Base-by-base conservation (phyloP, 2,888 invertebrate genomes). In the Leptopilina drosophilae region DNA sequence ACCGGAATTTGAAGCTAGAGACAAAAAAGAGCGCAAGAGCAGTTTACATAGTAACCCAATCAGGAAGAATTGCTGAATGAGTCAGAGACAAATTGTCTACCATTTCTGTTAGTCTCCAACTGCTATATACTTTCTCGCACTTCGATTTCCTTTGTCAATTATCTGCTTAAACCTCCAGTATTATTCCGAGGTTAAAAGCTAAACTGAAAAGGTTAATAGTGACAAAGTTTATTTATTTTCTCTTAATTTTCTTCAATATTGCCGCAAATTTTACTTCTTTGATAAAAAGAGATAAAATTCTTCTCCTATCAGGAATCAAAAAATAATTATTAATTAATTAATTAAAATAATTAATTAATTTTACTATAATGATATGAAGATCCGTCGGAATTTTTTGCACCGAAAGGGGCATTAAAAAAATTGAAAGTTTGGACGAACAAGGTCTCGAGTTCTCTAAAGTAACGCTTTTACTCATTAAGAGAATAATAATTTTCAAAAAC, bases 381-480 rank as follows among this genome's bases (percentile, higher is more conserved):
- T 69, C 53, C 33, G 53, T 69, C 1, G 8, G 49, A 49, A 15
- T 49, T 69, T 15, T 69, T 69, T 26, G 53, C 69, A 69, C 33
- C 69, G 56, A 20, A 20, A 33, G 53, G 49, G 53, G 33, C 69
- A 53, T 69, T 49, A 49, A 69, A 69, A 69, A 69, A 69, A 53
- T 69, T 26, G 9, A 69, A 69, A 69, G 69, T n/a, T 69, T 69
- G 69, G n/a, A n/a, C 14, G 33, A 53, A 49, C n/a, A 69, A 69
- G 69, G 69, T 26, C 69, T 53, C 33, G 53, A 33, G 69, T 14
- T 69, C 67, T 53, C 14, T 53, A 53, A 69, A 53, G 69, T 53
- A 69, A 56, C 69, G 69, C 33, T 69, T 69, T 69, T 69, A 69
- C 69, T 69, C 69, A 69, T 69, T 69, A 69, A 69, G n/a, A 69